Percentiles rank a stretch among this genome's conserved stretches.
Evolutionary conservation across 2,888 invertebrate genomes (phyloP).

Genomic region (Masnerella sp.): DNA sequence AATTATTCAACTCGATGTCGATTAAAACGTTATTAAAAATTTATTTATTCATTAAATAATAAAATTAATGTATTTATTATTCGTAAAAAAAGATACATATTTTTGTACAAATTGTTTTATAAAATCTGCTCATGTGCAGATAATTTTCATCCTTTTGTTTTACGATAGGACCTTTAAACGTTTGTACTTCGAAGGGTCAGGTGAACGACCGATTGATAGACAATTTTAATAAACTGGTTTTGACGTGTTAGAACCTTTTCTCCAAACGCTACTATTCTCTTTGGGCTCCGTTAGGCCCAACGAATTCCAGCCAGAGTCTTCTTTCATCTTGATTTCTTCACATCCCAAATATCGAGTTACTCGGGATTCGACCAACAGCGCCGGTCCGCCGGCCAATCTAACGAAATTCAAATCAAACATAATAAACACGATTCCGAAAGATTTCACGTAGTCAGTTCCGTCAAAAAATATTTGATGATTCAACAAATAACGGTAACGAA

Average conservation of each 20-base stretch:
- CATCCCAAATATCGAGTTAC: slow-evolving; percentile 44
- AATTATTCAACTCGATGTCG: too few species aligned
- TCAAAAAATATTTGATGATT: slow-evolving; percentile 27
- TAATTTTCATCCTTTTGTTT: neutral
- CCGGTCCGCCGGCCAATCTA: slow-evolving; percentile 23
- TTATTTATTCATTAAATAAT: too few species aligned
- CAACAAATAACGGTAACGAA: slow-evolving; percentile 33
- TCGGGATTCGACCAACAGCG: slow-evolving; percentile 2
- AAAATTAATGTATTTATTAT: too few species aligned
- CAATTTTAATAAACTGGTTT: slow-evolving; percentile 40
- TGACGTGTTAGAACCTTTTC: slow-evolving; percentile 35
- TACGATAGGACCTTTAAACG: slow-evolving; percentile 11
- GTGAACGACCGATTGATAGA: slow-evolving; percentile 39
- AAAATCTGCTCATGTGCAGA: too few species aligned
- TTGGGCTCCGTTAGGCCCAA: slow-evolving; percentile 37
- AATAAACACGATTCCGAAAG: slow-evolving; percentile 26
- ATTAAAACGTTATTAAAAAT: too few species aligned
- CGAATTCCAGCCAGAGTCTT: slow-evolving; percentile 36
- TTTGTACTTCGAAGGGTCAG: slow-evolving; percentile 16
- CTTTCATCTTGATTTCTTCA: slow-evolving; percentile 32
- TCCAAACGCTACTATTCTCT: slow-evolving; percentile 38
- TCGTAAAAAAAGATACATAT: too few species aligned
- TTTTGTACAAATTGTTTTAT: too few species aligned
- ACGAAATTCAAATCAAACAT: slow-evolving; percentile 34
- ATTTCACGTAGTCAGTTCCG: slow-evolving; percentile 5